A percentile compares a stretch with the other conserved stretches of the same genome.
Evolutionary conservation across 2,113 vertebrate genomes (phyloP).

Genomic region (Illadopsis cleaveri): DNA sequence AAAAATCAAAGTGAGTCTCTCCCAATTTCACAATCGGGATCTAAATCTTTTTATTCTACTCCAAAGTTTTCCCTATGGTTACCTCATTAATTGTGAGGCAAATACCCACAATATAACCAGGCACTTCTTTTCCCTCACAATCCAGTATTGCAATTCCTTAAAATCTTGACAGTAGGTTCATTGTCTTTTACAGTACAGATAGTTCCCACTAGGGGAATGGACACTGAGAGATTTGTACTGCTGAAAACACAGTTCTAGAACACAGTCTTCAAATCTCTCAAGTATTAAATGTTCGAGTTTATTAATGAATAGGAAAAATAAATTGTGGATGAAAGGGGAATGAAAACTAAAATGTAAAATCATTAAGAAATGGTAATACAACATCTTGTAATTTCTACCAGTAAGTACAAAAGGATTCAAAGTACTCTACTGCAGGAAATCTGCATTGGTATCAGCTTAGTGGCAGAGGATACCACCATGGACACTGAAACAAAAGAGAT

Average conservation of each 20-base stretch:
- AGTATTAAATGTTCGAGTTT: background rate
- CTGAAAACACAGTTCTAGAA: background rate
- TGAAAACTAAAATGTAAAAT: background rate
- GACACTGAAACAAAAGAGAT: constrained; percentile 7
- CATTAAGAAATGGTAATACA: background rate
- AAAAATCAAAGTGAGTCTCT: background rate
- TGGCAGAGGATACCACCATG: background rate
- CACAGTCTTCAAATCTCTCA: background rate
- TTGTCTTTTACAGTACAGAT: background rate
- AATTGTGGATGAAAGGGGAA: background rate
- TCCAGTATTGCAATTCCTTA: background rate
- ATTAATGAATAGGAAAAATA: background rate
- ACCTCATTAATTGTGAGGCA: background rate
- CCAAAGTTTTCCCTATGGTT: background rate
- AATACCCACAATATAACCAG: background rate
- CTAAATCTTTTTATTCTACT: background rate
- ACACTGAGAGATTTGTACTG: background rate
- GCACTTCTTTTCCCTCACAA: background rate
- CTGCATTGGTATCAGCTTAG: background rate
- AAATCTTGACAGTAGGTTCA: background rate
- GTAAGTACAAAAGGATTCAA: background rate
- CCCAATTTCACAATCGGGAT: background rate
- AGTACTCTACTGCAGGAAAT: background rate
- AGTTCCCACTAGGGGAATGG: background rate
- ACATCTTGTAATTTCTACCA: background rate